Percentiles rank a stretch among this genome's conserved stretches.
phyloP scores from a whole-genome alignment of 2,113 vertebrate species.

The Puma concolor region DNA sequence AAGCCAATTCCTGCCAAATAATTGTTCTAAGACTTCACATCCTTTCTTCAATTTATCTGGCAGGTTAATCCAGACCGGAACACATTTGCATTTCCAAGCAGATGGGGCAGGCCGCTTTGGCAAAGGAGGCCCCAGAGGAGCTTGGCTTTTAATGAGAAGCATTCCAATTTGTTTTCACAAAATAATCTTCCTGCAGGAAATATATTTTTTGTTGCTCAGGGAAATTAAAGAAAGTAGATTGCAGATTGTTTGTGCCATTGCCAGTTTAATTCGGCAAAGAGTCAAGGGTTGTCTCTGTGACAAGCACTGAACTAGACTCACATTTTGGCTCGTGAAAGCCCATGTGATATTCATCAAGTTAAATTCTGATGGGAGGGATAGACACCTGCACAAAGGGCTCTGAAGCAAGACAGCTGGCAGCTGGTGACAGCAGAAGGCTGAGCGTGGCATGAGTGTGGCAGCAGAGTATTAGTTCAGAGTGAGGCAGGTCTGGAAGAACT shows the following conservation, averaged over 20 bases:
- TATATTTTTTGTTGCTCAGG: not conserved
- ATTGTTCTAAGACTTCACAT: slow-evolving; percentile 50
- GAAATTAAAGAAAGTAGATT: slow-evolving; percentile 17
- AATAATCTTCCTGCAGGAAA: slow-evolving; percentile 56
- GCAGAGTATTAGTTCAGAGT: not conserved
- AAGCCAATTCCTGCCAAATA: slow-evolving; percentile 58
- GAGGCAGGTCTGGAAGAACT: not conserved
- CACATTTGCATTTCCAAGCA: slow-evolving; percentile 46
- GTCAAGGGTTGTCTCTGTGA: not conserved
- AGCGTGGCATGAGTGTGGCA: not conserved
- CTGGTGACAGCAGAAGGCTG: not conserved
- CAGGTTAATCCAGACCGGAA: slow-evolving; percentile 40
- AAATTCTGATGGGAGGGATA: not conserved
- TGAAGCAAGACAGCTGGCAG: not conserved
- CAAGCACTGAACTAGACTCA: not conserved
- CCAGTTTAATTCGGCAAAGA: not conserved
- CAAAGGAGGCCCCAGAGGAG: slow-evolving; percentile 30
- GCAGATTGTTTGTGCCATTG: not conserved
- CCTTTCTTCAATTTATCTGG: slow-evolving; percentile 61
- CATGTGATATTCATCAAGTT: not conserved
- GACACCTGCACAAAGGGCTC: not conserved
- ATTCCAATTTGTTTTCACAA: slow-evolving; percentile 65
- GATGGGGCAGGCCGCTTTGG: slow-evolving; percentile 47
- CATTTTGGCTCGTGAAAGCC: not conserved
- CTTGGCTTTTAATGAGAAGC: slow-evolving; percentile 43